Conservation (phyloP, 92 coral and sea anemone species). For the Porites evermanni region DNA sequence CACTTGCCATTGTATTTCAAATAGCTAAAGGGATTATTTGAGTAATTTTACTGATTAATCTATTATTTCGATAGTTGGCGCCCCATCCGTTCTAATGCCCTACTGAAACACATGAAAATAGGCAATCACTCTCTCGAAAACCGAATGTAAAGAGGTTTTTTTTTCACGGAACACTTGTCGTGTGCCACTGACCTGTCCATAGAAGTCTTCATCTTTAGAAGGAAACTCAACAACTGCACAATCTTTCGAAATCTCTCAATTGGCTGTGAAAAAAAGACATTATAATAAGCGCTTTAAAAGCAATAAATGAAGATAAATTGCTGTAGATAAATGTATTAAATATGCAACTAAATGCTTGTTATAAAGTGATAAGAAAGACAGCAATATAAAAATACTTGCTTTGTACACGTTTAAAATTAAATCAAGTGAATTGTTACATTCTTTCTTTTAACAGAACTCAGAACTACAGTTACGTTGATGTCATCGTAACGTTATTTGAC, state of each 20-base stretch:
- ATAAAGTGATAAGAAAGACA: not conserved
- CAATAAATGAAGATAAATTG: not conserved
- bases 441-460: too few relatives aligned
- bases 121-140: too few relatives aligned
- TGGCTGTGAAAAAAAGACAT: conserved; percentile 54
- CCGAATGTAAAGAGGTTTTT: not conserved
- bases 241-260: conserved; percentile 85
- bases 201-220: conserved; percentile 80
- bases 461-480: too few relatives aligned
- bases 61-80: not conserved
- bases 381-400: not conserved
- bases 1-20: not conserved
- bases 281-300: too few relatives aligned
- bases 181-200: conserved; percentile 74
- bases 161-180: too few relatives aligned
- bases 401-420: too few relatives aligned
- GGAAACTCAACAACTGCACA: conserved; percentile 81
- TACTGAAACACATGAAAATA: not conserved
- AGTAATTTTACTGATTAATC: not conserved
- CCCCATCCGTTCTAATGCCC: not conserved
- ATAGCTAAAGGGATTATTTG: not conserved
- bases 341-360: too few relatives aligned
- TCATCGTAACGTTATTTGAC: too few relatives aligned
- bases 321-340: not conserved
- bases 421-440: too few relatives aligned